phyloP scores from a whole-genome alignment of 2,113 vertebrate species.

The Nymphicus hollandicus region DNA sequence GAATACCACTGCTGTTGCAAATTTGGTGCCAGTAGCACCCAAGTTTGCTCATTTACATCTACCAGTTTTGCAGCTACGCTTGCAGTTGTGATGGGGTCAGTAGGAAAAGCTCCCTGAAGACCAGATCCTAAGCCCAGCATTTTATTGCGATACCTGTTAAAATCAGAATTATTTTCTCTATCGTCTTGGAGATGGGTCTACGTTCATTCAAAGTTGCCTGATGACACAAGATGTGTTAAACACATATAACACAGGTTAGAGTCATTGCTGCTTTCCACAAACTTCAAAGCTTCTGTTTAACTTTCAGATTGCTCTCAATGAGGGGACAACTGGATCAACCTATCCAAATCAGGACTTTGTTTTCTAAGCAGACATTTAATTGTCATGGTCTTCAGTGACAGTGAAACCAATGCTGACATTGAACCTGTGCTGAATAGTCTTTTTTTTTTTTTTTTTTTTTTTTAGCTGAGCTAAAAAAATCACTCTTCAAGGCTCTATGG shows the following conservation, averaged over 20 bases:
- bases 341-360: not conserved
- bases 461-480: not conserved
- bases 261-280: not conserved
- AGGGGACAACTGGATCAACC: not conserved
- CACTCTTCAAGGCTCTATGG: not conserved
- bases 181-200: not conserved
- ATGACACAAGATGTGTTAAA: not conserved
- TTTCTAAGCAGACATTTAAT: not conserved
- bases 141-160: not conserved
- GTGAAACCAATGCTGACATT: not conserved
- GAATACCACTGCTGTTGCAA: fast-evolving
- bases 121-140: not conserved
- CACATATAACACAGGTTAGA: not conserved
- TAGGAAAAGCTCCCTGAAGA: not conserved
- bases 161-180: not conserved
- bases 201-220: not conserved
- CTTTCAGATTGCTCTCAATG: not conserved
- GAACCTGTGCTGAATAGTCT: not conserved
- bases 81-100: not conserved
- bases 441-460: not conserved
- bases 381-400: not conserved
- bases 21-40: not conserved
- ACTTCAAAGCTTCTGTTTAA: not conserved
- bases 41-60: not conserved
- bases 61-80: not conserved